Evolutionary conservation across 2,888 invertebrate genomes (phyloP).

Genomic region (Frankliniella fusca): DNA sequence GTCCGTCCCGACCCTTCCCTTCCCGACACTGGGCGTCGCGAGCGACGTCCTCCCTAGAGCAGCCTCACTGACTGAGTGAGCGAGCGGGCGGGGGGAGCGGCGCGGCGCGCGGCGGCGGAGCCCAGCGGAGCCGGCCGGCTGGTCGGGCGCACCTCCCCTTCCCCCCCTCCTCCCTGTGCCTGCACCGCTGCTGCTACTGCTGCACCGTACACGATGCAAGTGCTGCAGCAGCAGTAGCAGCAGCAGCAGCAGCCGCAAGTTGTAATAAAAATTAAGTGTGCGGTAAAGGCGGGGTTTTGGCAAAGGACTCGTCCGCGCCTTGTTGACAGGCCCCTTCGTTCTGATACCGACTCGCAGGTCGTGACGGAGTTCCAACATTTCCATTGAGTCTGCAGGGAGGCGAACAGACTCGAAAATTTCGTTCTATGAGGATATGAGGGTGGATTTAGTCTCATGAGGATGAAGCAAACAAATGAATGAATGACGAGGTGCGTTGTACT

Average conservation of each 20-base stretch:
- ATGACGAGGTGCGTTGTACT: too few species aligned
- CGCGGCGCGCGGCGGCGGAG: background rate
- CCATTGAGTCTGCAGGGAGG: too few species aligned
- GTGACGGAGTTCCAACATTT: too few species aligned
- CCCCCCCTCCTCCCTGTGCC: background rate
- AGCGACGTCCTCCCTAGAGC: background rate
- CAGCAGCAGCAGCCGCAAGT: background rate
- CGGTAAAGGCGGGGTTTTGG: background rate
- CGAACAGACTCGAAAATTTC: too few species aligned
- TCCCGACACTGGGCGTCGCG: background rate
- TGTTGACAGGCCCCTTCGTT: too few species aligned
- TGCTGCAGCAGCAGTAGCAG: background rate
- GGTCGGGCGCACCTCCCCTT: background rate
- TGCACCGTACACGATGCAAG: background rate
- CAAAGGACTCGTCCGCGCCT: background rate
- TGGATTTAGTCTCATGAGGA: too few species aligned
- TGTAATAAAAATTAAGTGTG: background rate
- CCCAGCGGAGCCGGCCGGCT: background rate
- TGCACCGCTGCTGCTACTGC: background rate
- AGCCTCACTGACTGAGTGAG: background rate
- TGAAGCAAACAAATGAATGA: too few species aligned
- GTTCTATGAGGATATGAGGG: too few species aligned
- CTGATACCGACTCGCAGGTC: too few species aligned
- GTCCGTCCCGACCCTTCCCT: conserved; percentile 5
- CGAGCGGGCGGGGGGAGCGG: background rate